phyloP scores from a whole-genome alignment of 2,888 invertebrate genomes.

The Heteropelma amictum region DNA sequence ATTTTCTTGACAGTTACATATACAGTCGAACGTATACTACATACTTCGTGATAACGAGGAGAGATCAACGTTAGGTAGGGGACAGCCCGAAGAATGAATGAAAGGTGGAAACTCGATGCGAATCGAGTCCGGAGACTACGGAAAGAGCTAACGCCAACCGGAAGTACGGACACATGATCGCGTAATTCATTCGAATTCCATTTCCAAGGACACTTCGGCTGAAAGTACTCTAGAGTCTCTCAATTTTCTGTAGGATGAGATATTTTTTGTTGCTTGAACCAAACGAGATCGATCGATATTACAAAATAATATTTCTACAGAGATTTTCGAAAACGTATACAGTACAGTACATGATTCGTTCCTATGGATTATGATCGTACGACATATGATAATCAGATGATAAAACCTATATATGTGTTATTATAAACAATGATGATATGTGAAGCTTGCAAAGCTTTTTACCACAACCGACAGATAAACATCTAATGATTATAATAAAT shows the following conservation, averaged over 20 bases:
- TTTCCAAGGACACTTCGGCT: slow-evolving; percentile 59
- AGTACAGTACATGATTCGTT: too few relatives aligned
- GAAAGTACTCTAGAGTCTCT: not conserved
- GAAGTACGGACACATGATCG: slow-evolving; percentile 68
- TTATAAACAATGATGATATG: not conserved
- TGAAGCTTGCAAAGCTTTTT: not conserved
- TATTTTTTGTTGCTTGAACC: not conserved
- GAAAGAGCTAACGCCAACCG: slow-evolving; percentile 52
- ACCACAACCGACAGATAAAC: slow-evolving; percentile 2
- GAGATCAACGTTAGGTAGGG: slow-evolving; percentile 31
- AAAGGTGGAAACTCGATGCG: slow-evolving; percentile 45
- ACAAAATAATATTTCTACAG: too few relatives aligned
- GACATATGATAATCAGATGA: too few relatives aligned
- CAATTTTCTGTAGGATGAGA: not conserved
- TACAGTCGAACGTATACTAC: slow-evolving; percentile 28
- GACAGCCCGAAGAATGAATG: slow-evolving; percentile 50
- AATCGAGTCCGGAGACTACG: slow-evolving; percentile 36
- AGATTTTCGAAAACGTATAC: too few relatives aligned
- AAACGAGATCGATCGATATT: not conserved
- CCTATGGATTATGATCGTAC: too few relatives aligned
- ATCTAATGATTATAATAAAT: slow-evolving; percentile 21
- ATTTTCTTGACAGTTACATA: not conserved
- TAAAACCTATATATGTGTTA: not conserved
- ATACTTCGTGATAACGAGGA: slow-evolving; percentile 13
- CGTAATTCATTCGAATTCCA: slow-evolving; percentile 65